Evolutionary conservation across 2,113 vertebrate genomes (phyloP).

Genomic region (Physeter macrocephalus): DNA sequence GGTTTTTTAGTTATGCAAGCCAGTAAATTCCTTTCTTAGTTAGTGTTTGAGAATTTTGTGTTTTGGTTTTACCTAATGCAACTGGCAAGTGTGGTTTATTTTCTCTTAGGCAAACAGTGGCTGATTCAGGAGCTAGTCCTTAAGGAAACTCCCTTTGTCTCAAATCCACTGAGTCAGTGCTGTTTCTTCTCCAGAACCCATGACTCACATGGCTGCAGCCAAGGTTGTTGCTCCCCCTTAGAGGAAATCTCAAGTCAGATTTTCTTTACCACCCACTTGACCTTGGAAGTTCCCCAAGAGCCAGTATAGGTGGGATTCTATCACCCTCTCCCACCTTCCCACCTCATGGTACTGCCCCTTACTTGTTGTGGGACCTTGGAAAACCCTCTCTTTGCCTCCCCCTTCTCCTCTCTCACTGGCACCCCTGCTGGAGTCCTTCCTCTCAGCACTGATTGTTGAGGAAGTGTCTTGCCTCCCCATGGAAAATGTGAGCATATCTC

Average conservation of each 20-base stretch:
- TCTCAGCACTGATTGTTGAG: not conserved
- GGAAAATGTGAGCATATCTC: not conserved
- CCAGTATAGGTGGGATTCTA: not conserved
- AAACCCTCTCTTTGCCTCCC: not conserved
- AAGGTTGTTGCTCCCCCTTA: not conserved
- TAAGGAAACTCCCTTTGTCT: constrained; percentile 46
- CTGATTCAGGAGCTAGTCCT: not conserved
- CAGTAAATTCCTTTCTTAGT: not conserved
- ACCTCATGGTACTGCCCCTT: not conserved
- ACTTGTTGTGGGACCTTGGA: not conserved
- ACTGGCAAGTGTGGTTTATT: not conserved
- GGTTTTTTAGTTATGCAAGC: not conserved
- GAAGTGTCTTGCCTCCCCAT: not conserved
- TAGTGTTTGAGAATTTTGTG: not conserved
- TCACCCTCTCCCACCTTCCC: not conserved
- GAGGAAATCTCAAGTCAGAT: not conserved
- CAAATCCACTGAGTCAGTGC: not conserved
- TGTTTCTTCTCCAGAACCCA: not conserved
- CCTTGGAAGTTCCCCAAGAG: not conserved
- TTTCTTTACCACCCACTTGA: not conserved
- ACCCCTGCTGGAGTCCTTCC: not conserved
- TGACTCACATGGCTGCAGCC: not conserved
- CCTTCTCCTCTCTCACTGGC: not conserved
- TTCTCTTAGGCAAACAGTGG: not conserved
- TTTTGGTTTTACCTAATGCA: not conserved